Evolutionary conservation across 1,140 invertebrate genomes (phyloP), one percentile per base, ranked within the genome.

Genomic region (Microplitis demolitor): DNA sequence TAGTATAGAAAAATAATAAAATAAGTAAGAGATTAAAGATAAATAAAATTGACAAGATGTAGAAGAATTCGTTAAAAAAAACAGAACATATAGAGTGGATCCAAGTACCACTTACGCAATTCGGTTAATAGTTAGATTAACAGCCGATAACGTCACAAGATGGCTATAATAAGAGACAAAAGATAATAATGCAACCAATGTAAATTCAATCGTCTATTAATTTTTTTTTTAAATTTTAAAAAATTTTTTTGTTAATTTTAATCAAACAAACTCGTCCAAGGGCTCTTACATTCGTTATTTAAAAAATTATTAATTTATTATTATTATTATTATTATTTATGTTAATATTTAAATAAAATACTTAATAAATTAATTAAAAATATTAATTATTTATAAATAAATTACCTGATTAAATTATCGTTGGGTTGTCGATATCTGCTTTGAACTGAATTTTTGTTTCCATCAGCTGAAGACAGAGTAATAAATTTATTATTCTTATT

Each of bases 111-210:
- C 93, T 94, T 95, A 95, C 93, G 93, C 93, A 89, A 95, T 95
- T 90, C 93, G 89, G 91, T 94, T 94, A 89, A 95, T 91, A 89
- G 92, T 92, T 88, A 94, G 91, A 91, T 94, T 95, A 89, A 95
- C 93, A 88, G 93, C 91, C 84, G 93, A 94, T 89, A 95, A 92
- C 88, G 93, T 94, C 91, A 93, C 93, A 90, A 95, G 92, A 91
- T 94, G 93, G 92, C 93, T 95, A 92, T 85, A 45, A 45, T 45
- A 90, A 67, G 85, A 86, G 87, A 88, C 79, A 87, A 87, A 89
- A 87, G 81, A 87, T 78, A 83, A 86, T 45, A 45, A 45, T 79
- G 82, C 83, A 78, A 79, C 82, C 78, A 80, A 80, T 84, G 73
- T 83, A 82, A 84, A 81, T 81, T 78, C 76, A 80, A 81, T 78